These are phyloP conservation scores for Oreocharis arfaki DNA, from an alignment of 2,113 vertebrate genomes.

Conservation along the genomic window DNA sequence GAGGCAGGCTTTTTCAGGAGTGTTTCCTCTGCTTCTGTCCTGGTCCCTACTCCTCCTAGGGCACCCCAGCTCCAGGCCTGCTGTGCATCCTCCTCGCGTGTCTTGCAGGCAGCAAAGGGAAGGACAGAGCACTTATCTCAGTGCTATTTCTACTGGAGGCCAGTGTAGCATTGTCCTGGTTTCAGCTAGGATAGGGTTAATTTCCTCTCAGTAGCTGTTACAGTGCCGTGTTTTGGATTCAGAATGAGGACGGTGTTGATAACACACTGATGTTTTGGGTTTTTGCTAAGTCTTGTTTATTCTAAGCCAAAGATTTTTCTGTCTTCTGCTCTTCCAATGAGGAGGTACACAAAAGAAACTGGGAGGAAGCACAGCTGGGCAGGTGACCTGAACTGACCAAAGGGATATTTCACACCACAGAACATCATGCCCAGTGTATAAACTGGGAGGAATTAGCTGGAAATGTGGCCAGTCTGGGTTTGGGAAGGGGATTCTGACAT, in stretches of 20 bases:
- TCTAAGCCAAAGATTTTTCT: not conserved
- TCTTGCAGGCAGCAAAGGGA: not conserved
- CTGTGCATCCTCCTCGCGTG: fast-evolving
- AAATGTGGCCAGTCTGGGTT: not conserved
- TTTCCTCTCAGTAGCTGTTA: not conserved
- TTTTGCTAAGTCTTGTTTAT: not conserved
- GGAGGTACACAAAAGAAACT: not conserved
- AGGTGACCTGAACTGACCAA: not conserved
- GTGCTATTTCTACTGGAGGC: not conserved
- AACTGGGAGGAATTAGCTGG: not conserved
- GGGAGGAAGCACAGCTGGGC: not conserved
- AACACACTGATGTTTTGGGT: not conserved
- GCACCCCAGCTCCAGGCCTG: not conserved
- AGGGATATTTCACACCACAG: not conserved
- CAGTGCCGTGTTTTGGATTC: not conserved
- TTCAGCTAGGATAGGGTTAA: not conserved
- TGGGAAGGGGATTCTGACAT: not conserved
- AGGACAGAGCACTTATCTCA: not conserved
- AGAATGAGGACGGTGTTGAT: not conserved
- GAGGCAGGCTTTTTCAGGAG: not conserved
- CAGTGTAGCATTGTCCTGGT: not conserved
- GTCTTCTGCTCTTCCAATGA: not conserved
- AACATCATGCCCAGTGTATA: not conserved
- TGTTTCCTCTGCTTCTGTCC: not conserved
- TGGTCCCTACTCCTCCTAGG: not conserved